Conservation (phyloP, 2,797 vertebrate genomes). For the Betta splendens region DNA sequence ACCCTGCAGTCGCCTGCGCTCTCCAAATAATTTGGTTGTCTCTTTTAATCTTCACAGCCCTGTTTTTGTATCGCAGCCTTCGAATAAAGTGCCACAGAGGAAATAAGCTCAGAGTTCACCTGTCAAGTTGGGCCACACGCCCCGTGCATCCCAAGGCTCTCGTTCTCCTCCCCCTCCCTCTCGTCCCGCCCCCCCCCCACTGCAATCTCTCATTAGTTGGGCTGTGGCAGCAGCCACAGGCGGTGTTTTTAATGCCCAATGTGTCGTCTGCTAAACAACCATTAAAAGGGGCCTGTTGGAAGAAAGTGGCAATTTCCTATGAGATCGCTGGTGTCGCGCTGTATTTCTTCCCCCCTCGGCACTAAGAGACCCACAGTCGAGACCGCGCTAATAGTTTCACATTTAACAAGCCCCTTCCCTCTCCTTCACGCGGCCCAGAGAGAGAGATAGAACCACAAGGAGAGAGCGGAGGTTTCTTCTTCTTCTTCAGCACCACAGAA, state of each 20-base stretch:
- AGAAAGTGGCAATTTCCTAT: constrained; percentile 74
- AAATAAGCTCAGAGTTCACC: constrained; percentile 32
- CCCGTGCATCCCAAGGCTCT: constrained; percentile 13
- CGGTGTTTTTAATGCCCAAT: constrained; percentile 55
- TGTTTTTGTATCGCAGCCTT: constrained; percentile 15
- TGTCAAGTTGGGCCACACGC: constrained; percentile 17
- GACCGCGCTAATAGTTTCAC: constrained; percentile 64
- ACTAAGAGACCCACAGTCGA: constrained; percentile 56
- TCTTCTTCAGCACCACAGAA: constrained; percentile 3
- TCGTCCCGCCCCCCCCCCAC: constrained; percentile 18
- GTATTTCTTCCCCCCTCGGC: constrained; percentile 57
- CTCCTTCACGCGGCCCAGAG: constrained; percentile 25
- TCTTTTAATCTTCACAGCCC: constrained; percentile 27
- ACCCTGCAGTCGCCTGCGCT: not conserved
- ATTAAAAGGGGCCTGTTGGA: constrained; percentile 56
- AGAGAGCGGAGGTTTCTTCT: not conserved
- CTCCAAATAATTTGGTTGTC: constrained; percentile 18
- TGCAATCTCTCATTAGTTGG: constrained; percentile 41
- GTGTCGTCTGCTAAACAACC: constrained; percentile 66
- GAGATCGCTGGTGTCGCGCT: constrained; percentile 45
- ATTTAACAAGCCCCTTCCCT: constrained; percentile 53
- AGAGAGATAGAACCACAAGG: not conserved
- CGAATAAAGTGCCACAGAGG: constrained; percentile 35
- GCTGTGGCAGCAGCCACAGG: constrained; percentile 46
- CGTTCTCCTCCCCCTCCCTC: not conserved